Percentiles rank a stretch among this genome's conserved stretches.
Evolutionary conservation across 1,140 invertebrate genomes (phyloP).

Genomic region (Yoshiicerus persimilis): DNA sequence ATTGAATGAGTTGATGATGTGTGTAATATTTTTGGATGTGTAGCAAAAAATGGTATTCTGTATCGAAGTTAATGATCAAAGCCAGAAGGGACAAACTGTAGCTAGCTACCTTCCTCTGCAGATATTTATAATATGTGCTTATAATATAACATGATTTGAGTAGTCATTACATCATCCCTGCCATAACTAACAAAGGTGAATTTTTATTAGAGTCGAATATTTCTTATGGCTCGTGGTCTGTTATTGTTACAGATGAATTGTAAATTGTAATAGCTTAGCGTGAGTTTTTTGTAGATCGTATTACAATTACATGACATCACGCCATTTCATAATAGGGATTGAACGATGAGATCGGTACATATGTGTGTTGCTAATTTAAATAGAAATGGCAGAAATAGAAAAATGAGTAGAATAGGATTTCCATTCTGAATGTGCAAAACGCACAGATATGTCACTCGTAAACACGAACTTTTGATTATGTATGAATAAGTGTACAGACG

Average conservation of each 20-base stretch:
- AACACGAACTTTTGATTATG: background rate
- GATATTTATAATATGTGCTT: background rate
- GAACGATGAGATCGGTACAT: background rate
- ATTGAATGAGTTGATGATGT: background rate
- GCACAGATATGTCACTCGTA: background rate
- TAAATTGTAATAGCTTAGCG: background rate
- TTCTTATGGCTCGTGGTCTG: background rate
- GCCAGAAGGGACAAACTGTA: background rate
- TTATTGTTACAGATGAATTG: background rate
- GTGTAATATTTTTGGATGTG: background rate
- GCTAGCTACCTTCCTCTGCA: background rate
- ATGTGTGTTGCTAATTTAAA: background rate
- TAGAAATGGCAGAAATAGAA: background rate
- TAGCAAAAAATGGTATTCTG: background rate
- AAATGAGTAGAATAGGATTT: background rate
- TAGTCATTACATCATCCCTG: background rate
- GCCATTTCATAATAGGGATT: background rate
- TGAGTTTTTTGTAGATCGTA: background rate
- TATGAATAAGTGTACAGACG: background rate
- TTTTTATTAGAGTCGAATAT: background rate
- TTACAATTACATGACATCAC: background rate
- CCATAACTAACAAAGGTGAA: background rate
- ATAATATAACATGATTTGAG: background rate
- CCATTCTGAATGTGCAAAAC: background rate
- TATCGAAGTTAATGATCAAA: background rate